Percentiles rank a stretch among this genome's conserved stretches.
These are phyloP conservation scores for Dichetophora obliterata DNA, from an alignment of 2,888 invertebrate genomes.

Conservation along the genomic window DNA sequence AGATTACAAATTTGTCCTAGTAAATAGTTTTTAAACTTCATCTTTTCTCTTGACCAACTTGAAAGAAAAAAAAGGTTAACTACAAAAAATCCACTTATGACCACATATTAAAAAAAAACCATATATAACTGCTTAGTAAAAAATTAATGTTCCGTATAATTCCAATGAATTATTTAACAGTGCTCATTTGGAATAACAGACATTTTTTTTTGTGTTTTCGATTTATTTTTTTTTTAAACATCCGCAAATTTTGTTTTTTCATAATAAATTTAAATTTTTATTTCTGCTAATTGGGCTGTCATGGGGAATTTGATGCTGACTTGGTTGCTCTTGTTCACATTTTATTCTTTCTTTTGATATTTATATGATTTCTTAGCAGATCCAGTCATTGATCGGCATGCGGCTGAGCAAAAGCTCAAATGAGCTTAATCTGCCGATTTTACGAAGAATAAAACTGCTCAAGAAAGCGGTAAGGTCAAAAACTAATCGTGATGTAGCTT, in stretches of 20 bases:
- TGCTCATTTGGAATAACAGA: conserved; percentile 43
- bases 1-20: conserved; percentile 34
- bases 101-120: not conserved
- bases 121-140: conserved; percentile 63
- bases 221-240: too few relatives aligned
- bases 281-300: conserved; percentile 29
- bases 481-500: too few relatives aligned
- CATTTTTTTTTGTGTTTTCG: not conserved
- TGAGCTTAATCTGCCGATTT: not conserved
- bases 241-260: not conserved
- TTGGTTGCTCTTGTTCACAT: not conserved
- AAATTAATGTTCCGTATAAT: conserved; percentile 65
- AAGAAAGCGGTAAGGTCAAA: too few relatives aligned
- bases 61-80: too few relatives aligned
- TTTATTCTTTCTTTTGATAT: not conserved
- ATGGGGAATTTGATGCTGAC: not conserved
- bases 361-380: not conserved
- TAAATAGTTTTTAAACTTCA: conserved; percentile 30
- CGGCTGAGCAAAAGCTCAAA: too few relatives aligned
- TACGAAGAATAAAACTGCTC: not conserved
- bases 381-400: not conserved
- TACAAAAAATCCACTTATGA: too few relatives aligned
- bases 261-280: conserved; percentile 9
- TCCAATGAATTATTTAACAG: conserved; percentile 59
- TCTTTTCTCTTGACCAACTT: not conserved